Evolutionary conservation across 1,140 invertebrate species (phyloP), one percentile per base, ranked within the genome.

Genomic region (Aphelenchoides besseyi): DNA sequence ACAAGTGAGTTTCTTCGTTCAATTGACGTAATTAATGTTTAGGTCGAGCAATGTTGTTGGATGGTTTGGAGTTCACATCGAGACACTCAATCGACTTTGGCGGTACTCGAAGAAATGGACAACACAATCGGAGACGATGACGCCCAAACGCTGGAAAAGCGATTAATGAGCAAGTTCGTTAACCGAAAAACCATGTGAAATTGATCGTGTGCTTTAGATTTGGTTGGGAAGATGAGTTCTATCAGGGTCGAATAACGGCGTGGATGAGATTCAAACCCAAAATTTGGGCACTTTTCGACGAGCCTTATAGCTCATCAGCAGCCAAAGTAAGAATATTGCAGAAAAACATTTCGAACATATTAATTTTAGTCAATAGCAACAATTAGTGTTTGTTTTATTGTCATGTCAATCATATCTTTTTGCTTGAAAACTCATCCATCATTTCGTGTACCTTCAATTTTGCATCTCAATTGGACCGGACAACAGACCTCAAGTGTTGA

Each of bases 41-140:
- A n/a, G n/a, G n/a, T 94, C 69, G 96, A 98, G 85, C 95, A 95
- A 0, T 98, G 96, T 86, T 98, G 96, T 85, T 94, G 92, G 93
- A 94, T 92, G 86, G 94, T 92, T 1, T 95, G 94, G 92, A 78
- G 76, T 18, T 70, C 79, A 33, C 73, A 73, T 54, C 75, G 81
- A 33, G 82, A 83, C 54, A 83, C 95, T 54, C 93, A 93, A 90
- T 93, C 94, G 87, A 97, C 95, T 16, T 87, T 98, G 36, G 76
- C 75, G 28, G 75, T 76, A n/a, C 29, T 76, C 16, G 75, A 98
- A 87, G 89, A 93, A 76, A 85, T 95, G 85, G 75, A 76, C 16
- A 76, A 48, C 52, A 69, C 79, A n/a, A 72, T 48, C 35, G 48
- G 70, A 67, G 93, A 94, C 85, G 91, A 91, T 70, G 91, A 94